A percentile compares a stretch with the other conserved stretches of the same genome.
phyloP scores from a whole-genome alignment of 2,113 vertebrate genomes.

The Sciurus niger region DNA sequence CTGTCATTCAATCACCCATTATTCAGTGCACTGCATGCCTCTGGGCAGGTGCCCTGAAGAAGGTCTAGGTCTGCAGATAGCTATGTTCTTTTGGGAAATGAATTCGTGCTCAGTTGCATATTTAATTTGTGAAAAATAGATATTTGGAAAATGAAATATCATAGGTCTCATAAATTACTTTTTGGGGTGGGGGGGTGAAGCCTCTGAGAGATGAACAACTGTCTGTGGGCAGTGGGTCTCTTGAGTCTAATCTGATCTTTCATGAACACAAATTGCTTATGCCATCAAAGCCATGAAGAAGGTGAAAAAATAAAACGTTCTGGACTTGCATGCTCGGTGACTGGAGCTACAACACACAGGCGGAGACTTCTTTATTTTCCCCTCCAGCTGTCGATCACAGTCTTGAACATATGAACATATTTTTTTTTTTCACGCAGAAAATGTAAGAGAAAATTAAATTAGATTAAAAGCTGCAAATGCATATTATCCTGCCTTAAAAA shows the following conservation, averaged over 20 bases:
- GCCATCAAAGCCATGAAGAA: not conserved
- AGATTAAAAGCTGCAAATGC: not conserved
- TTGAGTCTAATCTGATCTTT: not conserved
- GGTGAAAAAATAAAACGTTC: not conserved
- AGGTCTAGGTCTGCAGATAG: not conserved
- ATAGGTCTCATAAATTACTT: not conserved
- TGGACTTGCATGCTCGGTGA: not conserved
- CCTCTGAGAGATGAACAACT: not conserved
- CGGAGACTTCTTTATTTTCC: not conserved
- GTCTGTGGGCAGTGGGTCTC: no score
- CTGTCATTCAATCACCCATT: no score
- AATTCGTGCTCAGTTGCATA: not conserved
- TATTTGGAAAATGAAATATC: not conserved
- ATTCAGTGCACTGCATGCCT: not conserved
- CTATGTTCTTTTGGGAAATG: not conserved
- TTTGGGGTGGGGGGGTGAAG: not conserved
- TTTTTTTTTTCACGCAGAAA: conserved; percentile 1
- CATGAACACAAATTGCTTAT: not conserved
- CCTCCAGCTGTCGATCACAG: not conserved
- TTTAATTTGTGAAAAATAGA: not conserved
- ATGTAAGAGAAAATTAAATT: conserved; percentile 2
- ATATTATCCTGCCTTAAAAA: not conserved
- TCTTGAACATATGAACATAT: not conserved
- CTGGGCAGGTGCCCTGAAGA: not conserved
- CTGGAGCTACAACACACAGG: not conserved